These are phyloP conservation scores for Pemphredon lugubris DNA, from an alignment of 2,888 invertebrate species.

Conservation along the genomic window DNA sequence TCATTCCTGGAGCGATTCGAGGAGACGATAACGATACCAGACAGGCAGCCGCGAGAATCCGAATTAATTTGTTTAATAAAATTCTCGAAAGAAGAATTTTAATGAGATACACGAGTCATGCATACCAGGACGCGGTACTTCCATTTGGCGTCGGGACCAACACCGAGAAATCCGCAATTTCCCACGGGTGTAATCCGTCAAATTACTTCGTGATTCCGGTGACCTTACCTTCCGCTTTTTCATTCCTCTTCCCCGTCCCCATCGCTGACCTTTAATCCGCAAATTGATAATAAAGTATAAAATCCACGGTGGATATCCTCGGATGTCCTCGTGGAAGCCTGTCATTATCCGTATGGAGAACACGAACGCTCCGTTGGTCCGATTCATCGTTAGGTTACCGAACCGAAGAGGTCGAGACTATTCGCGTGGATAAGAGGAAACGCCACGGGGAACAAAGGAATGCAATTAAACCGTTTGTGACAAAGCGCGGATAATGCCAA, in stretches of 20 bases:
- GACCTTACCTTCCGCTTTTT: not conserved
- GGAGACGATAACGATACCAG: too few species aligned
- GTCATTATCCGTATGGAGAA: not conserved
- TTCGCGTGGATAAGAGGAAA: conserved; percentile 37
- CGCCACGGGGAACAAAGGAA: conserved; percentile 21
- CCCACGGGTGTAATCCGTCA: conserved; percentile 18
- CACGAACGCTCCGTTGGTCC: conserved; percentile 21
- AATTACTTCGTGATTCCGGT: conserved; percentile 30
- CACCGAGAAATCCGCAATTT: conserved; percentile 14
- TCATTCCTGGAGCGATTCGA: too few species aligned
- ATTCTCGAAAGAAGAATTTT: too few species aligned
- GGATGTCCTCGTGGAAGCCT: not conserved
- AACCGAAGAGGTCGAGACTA: conserved; percentile 44
- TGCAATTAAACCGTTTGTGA: conserved; percentile 36
- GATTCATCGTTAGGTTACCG: conserved; percentile 23
- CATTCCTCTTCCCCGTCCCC: not conserved
- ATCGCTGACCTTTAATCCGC: too few species aligned
- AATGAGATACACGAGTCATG: too few species aligned
- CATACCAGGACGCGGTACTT: too few species aligned
- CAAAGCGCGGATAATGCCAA: not conserved
- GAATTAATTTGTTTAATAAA: too few species aligned
- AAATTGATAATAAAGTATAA: too few species aligned
- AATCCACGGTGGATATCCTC: too few species aligned
- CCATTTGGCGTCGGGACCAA: not conserved
- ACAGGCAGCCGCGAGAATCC: too few species aligned